Evolutionary conservation across 92 coral and sea anemone species (phyloP).

Genomic region (Palythoa heliodiscus): DNA sequence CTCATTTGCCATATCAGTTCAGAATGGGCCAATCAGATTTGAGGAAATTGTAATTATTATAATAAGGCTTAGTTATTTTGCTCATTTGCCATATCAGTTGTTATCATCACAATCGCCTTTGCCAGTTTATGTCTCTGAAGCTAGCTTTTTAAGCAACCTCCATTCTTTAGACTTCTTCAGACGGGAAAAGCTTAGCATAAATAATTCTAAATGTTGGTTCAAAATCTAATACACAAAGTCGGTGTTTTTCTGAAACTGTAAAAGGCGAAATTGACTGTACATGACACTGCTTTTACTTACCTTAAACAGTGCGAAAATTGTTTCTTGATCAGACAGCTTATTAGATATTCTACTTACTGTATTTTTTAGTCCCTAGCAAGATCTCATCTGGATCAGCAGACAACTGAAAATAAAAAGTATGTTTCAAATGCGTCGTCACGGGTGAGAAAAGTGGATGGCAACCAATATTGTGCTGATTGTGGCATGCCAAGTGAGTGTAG

Average conservation of each 20-base stretch:
- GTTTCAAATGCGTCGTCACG: conserved; percentile 87
- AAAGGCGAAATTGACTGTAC: not conserved
- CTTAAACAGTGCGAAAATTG: not conserved
- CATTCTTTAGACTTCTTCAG: no score
- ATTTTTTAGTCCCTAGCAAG: conserved; percentile 72
- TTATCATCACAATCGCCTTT: no score
- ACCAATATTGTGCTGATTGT: conserved; percentile 95
- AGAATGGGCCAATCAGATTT: no score
- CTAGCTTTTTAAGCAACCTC: no score
- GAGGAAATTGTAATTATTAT: no score
- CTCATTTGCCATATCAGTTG: no score
- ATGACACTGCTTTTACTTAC: not conserved
- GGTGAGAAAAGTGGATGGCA: conserved; percentile 87
- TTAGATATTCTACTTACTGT: not conserved
- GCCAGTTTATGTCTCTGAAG: no score
- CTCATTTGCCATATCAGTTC: no score
- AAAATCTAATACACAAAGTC: no score
- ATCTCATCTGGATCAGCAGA: conserved; percentile 52
- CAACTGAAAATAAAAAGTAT: conserved; percentile 63
- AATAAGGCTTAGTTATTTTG: no score
- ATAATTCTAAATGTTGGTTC: not conserved
- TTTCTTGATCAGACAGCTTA: not conserved
- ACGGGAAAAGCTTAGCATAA: not conserved
- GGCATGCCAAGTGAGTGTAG: conserved; percentile 79
- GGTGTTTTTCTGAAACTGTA: no score